Evolutionary conservation across 35 echinoderm and acorn worm species (phyloP).

Genomic region (Apostichopus japonicus): DNA sequence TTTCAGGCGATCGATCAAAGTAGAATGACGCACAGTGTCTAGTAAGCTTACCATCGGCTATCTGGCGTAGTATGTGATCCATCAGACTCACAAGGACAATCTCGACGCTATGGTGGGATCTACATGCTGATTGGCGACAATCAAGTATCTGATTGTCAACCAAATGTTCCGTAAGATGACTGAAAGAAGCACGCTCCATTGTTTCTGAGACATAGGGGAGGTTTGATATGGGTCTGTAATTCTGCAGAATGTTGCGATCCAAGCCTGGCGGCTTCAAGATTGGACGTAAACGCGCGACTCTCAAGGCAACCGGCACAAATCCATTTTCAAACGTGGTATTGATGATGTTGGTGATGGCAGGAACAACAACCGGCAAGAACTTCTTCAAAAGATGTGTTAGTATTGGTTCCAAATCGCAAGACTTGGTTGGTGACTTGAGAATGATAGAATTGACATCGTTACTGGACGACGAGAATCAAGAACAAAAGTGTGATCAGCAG

Average conservation of each 20-base stretch:
- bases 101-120: not conserved
- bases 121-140: not conserved
- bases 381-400: too few relatives aligned
- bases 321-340: not conserved
- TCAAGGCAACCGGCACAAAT: not conserved
- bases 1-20: too few relatives aligned
- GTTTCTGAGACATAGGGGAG: not conserved
- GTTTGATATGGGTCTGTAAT: slow-evolving; percentile 49
- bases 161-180: not conserved
- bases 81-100: not conserved
- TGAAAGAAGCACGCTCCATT: not conserved
- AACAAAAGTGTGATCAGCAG: too few relatives aligned
- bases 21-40: too few relatives aligned
- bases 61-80: not conserved
- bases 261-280: not conserved
- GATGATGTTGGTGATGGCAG: not conserved
- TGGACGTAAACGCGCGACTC: not conserved
- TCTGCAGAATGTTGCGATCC: not conserved
- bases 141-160: slow-evolving; percentile 4
- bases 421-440: too few relatives aligned
- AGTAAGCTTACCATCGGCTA: not conserved
- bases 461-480: too few relatives aligned
- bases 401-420: too few relatives aligned
- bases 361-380: too few relatives aligned
- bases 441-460: too few relatives aligned